These are phyloP conservation scores for Danaus melanippus DNA, from an alignment of 1,140 invertebrate genomes.

Conservation along the genomic window DNA sequence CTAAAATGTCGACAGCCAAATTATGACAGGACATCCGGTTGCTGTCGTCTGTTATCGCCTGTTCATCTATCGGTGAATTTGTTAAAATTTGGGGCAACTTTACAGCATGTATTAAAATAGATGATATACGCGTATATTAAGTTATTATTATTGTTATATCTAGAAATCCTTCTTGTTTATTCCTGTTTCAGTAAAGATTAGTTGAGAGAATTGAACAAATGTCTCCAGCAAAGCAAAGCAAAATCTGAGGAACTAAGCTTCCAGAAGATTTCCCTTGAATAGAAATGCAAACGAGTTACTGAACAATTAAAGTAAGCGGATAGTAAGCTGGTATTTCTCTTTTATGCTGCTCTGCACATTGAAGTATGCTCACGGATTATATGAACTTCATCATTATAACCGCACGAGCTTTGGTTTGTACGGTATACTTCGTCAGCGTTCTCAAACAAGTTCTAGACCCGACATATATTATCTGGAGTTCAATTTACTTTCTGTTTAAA, in stretches of 20 bases:
- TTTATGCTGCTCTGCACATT: slow-evolving; percentile 1
- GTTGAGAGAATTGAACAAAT: slow-evolving; percentile 1
- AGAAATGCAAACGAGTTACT: slow-evolving; percentile 11
- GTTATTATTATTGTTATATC: not conserved
- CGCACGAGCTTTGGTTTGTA: slow-evolving; percentile 1
- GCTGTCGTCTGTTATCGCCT: slow-evolving; percentile 14
- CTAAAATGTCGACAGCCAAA: slow-evolving; percentile 20
- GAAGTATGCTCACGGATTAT: slow-evolving; percentile 2
- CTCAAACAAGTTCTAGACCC: too few relatives aligned
- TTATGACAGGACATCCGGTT: slow-evolving; percentile 36
- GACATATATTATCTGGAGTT: too few relatives aligned
- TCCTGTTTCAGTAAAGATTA: too few relatives aligned
- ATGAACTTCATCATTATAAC: slow-evolving; percentile 5
- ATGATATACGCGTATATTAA: not conserved
- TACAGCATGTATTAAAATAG: slow-evolving; percentile 2
- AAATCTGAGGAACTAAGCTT: slow-evolving; percentile 10
- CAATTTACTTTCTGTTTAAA: too few relatives aligned
- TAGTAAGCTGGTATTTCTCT: slow-evolving; percentile 3
- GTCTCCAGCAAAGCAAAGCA: slow-evolving; percentile 2
- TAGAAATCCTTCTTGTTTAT: too few relatives aligned
- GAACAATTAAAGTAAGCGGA: slow-evolving; percentile 18
- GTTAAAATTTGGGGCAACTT: slow-evolving; percentile 19
- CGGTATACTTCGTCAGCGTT: not conserved
- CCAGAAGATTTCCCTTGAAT: slow-evolving; percentile 9
- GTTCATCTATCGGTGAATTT: slow-evolving; percentile 25